Base-by-base conservation (phyloP, 92 coral and sea anemone species). In the Phenganax stokvisi region DNA sequence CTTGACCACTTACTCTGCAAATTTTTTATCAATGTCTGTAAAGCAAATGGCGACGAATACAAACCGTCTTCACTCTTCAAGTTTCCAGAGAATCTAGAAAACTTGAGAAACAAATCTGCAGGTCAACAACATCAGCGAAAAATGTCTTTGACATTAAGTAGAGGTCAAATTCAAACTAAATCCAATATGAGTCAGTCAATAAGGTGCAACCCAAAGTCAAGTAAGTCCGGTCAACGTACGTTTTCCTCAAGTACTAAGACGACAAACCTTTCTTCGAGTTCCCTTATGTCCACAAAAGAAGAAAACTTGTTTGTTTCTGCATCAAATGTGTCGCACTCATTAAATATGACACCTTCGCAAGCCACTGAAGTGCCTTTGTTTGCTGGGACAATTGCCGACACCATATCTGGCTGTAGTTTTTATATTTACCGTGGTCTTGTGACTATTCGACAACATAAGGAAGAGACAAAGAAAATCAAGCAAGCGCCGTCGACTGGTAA, bases 341-440 rank as follows among this genome's bases (percentile, higher is more conserved):
- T 65, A 71, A 80, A 66, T 57, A 52, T 80, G 84, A 80, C 73
- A 81, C 56, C 47, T 66, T 80, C 77, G 71, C 75, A 81, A 28
- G 56, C 56, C 64, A 74, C 77, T 55, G 87, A 76, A 57, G 69
- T 74, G 53, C 77, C 83, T 17, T 31, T 84, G 9, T 83, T 89
- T 52, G 81, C 82, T 13, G 86, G 91, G 30, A 82, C 88, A 47
- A 77, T 80, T 47, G 60, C 75, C 54, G 53, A 71, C 73, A 88
- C 58, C 57, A 59, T 76, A 76, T 30, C 68, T 76, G 54, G 57
- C 77, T 81, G 80, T 76, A 71, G 71, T 17, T 89, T 86, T 71
- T 86, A 86, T 80, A 59, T 88, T 55, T 89, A 86, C 65, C 74
- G 83, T 64, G 89, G 85, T 12, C 86, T 84, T 74, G 87, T 83